Evolutionary conservation across 2,888 invertebrate species (phyloP), one percentile per base, ranked within the genome.

Genomic region (Troides oblongomaculatus): DNA sequence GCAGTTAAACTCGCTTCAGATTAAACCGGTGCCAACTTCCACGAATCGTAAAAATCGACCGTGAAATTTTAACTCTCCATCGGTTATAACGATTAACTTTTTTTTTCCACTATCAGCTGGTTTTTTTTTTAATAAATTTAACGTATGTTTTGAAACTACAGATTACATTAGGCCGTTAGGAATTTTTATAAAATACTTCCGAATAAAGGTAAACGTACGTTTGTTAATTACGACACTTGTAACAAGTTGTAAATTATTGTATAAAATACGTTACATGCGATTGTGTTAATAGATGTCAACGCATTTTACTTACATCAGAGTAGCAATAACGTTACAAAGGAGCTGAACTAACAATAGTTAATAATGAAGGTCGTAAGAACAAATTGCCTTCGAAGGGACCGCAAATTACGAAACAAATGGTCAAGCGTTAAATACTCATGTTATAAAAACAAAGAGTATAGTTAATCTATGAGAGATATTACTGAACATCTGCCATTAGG

Each of bases 401-500:
- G 88, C 90, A 90, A 90, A 87, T 87, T 87, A 79, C 78, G 73
- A 76, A 75, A 76, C 76, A 77, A 85, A 82, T 86, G 86, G 86
- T 87, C 84, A 84, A 84, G 82, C 86, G 84, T 88, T 89, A 87
- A 88, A 85, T 82, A 84, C 82, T 76, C 84, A 85, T 87, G 86
- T 87, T 80, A 85, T 86, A 88, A 90, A 92, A 91, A 89, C 86
- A 89, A 88, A 86, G 83, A 84, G 82, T 83, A 86, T 82, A 84
- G 78, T 85, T 89, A 89, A 90, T 89, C 90, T 89, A 90, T 89
- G 86, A 85, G 89, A 87, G 88, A 86, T 84, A 87, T 90, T 89
- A 87, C 86, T 87, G 86, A 90, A 89, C 92, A 92, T 88, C 91
- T 92, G 92, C 91, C 87, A 86, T 82, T 79, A 84, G 85, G 90